A percentile compares a stretch with the other conserved stretches of the same genome.
phyloP scores from a whole-genome alignment of 2,888 invertebrate genomes.

The Osmoderma eremita region DNA sequence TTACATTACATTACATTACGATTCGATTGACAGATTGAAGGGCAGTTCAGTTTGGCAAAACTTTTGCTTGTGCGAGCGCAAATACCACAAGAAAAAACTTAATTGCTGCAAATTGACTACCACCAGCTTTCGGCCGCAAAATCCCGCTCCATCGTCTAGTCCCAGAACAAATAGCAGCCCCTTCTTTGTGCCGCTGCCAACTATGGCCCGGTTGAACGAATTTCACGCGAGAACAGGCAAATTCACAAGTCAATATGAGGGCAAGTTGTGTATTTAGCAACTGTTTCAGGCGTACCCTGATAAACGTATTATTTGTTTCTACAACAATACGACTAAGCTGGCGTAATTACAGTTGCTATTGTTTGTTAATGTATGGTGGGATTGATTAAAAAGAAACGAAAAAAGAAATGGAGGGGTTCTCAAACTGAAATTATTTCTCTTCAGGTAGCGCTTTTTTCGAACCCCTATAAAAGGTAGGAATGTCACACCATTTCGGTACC shows the following conservation, averaged over 20 bases:
- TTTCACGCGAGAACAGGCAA: constrained; percentile 32
- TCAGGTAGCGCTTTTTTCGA: not conserved
- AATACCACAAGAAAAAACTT: constrained; percentile 28
- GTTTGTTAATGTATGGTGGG: too few relatives aligned
- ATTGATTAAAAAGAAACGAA: too few relatives aligned
- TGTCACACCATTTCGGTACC: not conserved
- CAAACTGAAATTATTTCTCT: too few relatives aligned
- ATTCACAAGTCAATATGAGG: constrained; percentile 37
- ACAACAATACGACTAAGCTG: too few relatives aligned
- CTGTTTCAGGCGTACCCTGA: not conserved
- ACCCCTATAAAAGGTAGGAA: not conserved
- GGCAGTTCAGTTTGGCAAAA: too few relatives aligned
- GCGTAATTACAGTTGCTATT: too few relatives aligned
- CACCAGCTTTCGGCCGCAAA: constrained; percentile 33
- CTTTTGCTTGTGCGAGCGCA: not conserved
- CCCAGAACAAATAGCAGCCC: constrained; percentile 23
- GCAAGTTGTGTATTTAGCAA: constrained; percentile 18
- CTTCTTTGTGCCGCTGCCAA: constrained; percentile 14
- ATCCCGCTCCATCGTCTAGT: constrained; percentile 19
- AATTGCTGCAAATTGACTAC: constrained; percentile 34
- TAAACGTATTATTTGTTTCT: too few relatives aligned
- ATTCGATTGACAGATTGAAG: too few relatives aligned
- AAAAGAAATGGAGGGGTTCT: too few relatives aligned
- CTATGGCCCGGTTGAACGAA: constrained; percentile 10
- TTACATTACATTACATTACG: too few relatives aligned